Evolutionary conservation across 2,888 invertebrate genomes (phyloP).

Genomic region (Autographa pulchrina): DNA sequence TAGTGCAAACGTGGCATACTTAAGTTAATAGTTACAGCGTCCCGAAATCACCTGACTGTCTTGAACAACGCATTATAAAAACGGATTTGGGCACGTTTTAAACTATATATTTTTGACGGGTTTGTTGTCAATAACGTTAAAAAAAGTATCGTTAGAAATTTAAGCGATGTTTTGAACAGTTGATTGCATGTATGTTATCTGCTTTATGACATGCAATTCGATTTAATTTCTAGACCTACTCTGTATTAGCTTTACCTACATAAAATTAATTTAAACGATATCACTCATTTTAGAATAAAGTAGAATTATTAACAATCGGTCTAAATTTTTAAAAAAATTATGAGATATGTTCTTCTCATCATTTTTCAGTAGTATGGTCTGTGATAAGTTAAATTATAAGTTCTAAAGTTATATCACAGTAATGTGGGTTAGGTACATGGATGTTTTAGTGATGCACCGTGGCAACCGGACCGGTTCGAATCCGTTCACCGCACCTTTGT

Average conservation of each 20-base stretch:
- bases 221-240: too few relatives aligned
- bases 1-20: slow-evolving; percentile 27
- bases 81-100: neutral
- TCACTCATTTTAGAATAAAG: neutral
- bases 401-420: slow-evolving; percentile 79
- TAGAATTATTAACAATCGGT: too few relatives aligned
- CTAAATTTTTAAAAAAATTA: too few relatives aligned
- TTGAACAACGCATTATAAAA: neutral
- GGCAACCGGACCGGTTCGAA: slow-evolving; percentile 79
- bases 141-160: neutral
- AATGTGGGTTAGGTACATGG: slow-evolving; percentile 63
- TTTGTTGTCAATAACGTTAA: neutral
- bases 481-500: slow-evolving; percentile 59
- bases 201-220: too few relatives aligned
- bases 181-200: too few relatives aligned
- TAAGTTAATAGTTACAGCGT: slow-evolving; percentile 10
- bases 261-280: neutral
- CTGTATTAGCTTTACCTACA: too few relatives aligned
- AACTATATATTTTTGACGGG: neutral
- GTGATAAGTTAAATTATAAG: slow-evolving; percentile 38
- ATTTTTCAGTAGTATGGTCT: neutral
- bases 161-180: neutral
- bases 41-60: slow-evolving; percentile 11
- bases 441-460: slow-evolving; percentile 69
- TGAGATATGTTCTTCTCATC: too few relatives aligned